Percentiles rank a stretch among this genome's conserved stretches.
Evolutionary conservation across 1,140 invertebrate genomes (phyloP).

Genomic region (Pachyrhynchus sulphureomaculatus): DNA sequence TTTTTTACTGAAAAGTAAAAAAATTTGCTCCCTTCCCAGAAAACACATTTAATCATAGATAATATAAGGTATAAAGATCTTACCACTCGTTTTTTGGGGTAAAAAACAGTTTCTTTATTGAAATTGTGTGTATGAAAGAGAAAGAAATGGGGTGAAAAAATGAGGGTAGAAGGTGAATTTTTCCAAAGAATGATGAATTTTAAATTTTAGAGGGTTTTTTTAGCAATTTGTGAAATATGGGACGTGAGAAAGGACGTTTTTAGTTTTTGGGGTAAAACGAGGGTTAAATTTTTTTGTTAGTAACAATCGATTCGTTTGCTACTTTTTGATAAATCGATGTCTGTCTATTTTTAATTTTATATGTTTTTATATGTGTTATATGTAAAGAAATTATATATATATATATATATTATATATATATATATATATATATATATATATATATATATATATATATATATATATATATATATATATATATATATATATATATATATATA

Average conservation of each 20-base stretch:
- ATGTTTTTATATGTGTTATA: too few species aligned
- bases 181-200: conserved; percentile 36
- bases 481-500: too few species aligned
- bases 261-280: background rate
- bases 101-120: conserved; percentile 20
- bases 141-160: conserved; percentile 43
- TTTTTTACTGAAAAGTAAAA: conserved; percentile 17
- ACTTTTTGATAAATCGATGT: too few species aligned
- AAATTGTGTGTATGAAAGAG: background rate
- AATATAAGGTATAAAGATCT: background rate
- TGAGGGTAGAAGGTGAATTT: conserved; percentile 15
- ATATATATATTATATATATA: background rate
- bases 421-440: background rate
- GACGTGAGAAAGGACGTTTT: conserved; percentile 1
- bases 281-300: too few species aligned
- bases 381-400: too few species aligned
- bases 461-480: too few species aligned
- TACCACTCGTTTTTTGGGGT: conserved; percentile 7
- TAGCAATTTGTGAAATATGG: background rate
- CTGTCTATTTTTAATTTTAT: too few species aligned
- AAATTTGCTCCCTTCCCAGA: conserved; percentile 13
- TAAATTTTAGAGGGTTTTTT: conserved; percentile 25
- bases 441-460: too few species aligned
- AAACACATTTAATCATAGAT: conserved; percentile 9
- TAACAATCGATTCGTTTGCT: too few species aligned